phyloP scores from a whole-genome alignment of 2,888 invertebrate species.

The Phaedon cochleariae region DNA sequence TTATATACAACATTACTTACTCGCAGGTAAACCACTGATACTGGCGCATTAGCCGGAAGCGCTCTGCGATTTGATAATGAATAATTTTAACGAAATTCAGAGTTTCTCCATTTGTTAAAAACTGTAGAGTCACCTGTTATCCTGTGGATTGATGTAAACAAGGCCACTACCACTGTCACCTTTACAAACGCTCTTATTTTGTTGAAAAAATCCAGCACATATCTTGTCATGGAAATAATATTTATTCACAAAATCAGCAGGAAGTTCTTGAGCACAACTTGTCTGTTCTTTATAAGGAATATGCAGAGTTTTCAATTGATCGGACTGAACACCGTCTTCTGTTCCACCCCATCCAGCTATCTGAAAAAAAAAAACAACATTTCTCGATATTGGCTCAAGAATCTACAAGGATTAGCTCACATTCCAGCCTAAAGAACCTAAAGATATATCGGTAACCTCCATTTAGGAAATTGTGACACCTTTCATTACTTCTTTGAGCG shows the following conservation, averaged over 20 bases:
- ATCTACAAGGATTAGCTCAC: no score
- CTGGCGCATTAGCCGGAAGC: no score
- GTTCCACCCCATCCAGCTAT: conserved; percentile 36
- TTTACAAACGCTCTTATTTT: conserved; percentile 33
- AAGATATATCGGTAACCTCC: no score
- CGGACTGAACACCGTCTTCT: conserved; percentile 27
- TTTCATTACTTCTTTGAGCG: no score
- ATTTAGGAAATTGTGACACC: no score
- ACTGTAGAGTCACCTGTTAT: conserved; percentile 26
- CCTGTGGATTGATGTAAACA: conserved; percentile 31
- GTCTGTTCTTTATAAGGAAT: conserved; percentile 36
- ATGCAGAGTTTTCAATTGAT: conserved; percentile 27
- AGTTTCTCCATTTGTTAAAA: no score
- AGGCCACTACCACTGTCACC: conserved; percentile 40
- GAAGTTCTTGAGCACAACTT: conserved; percentile 33
- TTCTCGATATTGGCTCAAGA: no score
- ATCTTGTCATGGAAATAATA: conserved; percentile 37
- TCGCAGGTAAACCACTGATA: no score
- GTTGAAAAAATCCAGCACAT: conserved; percentile 33
- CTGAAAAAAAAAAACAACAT: conserved; percentile 15
- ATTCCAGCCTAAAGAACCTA: no score
- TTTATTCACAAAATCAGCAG: conserved; percentile 30
- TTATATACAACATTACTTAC: no score
- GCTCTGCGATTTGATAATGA: no score
- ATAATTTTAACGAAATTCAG: no score